phyloP scores from a whole-genome alignment of 1,140 invertebrate species.

The Papilio polyxenes region DNA sequence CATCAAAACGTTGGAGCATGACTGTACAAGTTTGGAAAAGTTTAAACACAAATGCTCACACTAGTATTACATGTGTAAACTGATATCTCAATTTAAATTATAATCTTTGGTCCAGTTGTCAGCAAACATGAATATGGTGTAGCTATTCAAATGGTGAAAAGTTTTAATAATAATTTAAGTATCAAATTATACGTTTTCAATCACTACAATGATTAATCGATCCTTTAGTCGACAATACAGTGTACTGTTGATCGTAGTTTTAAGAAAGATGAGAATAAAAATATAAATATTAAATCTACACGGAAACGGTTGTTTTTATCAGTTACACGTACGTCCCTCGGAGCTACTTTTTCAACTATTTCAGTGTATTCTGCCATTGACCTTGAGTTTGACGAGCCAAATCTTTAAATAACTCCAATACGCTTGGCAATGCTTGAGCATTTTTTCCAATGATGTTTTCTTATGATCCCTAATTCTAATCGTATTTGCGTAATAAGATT shows the following conservation, averaged over 20 bases:
- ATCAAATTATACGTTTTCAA: neutral
- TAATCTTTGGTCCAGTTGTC: neutral
- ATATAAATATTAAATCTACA: no score
- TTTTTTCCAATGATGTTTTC: neutral
- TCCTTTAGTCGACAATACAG: no score
- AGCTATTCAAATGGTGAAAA: neutral
- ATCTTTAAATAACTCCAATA: constrained; percentile 26
- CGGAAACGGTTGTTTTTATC: no score
- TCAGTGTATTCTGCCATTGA: constrained; percentile 5
- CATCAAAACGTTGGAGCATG: neutral
- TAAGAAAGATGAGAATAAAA: no score
- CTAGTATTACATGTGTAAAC: neutral
- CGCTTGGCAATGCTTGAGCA: neutral
- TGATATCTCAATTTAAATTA: neutral
- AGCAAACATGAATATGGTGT: neutral
- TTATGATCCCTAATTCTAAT: neutral
- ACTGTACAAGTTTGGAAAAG: neutral
- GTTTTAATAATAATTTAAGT: neutral
- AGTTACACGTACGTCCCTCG: neutral
- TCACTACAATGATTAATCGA: no score
- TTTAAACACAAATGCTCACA: neutral
- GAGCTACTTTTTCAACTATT: constrained; percentile 10
- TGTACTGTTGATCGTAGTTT: no score
- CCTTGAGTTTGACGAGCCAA: constrained; percentile 23
- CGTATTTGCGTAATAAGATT: neutral